Base-by-base conservation (phyloP, 2,797 vertebrate species). In the Poecilia wingei region DNA sequence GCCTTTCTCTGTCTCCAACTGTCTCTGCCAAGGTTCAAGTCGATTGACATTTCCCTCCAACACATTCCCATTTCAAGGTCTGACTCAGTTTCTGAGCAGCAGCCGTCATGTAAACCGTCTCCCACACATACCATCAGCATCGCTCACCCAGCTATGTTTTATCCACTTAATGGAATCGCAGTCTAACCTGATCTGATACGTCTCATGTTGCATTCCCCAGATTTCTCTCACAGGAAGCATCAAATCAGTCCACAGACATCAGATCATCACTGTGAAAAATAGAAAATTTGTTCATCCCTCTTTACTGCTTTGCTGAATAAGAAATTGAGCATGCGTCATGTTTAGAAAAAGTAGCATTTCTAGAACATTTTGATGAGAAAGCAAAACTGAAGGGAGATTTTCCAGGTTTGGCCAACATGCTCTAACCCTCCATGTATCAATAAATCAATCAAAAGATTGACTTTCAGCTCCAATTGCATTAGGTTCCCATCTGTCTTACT, bases 211-310 rank as follows among this genome's bases (percentile, higher is more conserved):
- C 49, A 72, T 72, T 78, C 53, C n/a, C 59, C 1, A 75, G 43
- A 66, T 84, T 78, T 57, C 10, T 64, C 53, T 74, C 55, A 76
- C 53, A 79, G 75, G 57, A 76, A 79, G 45, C 16, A 49, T 9
- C 20, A n/a, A 47, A 69, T 8, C 31, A 69, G 18, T 75, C 71
- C 72, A 0, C 5, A 39, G 71, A 59, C 46, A 72, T 59, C 57
- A 36, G 16, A 76, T 39, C 36, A 55, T 47, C 12, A 28, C 20
- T 49, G 51, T n/a, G 3, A 4, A 16, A 69, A 39, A 68, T 41
- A 41, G 41, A 4, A 41, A 41, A 41, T 41, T 20, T 41, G 36
- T 41, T 36, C 20, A 8, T 20, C 64, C 45, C 46, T 31, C 3
- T 72, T 8, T 51, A 7, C 9, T 36, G 18, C 0, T 53, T 53